Base-by-base conservation (phyloP, 2,113 vertebrate genomes). In the Festucalex cinctus region DNA sequence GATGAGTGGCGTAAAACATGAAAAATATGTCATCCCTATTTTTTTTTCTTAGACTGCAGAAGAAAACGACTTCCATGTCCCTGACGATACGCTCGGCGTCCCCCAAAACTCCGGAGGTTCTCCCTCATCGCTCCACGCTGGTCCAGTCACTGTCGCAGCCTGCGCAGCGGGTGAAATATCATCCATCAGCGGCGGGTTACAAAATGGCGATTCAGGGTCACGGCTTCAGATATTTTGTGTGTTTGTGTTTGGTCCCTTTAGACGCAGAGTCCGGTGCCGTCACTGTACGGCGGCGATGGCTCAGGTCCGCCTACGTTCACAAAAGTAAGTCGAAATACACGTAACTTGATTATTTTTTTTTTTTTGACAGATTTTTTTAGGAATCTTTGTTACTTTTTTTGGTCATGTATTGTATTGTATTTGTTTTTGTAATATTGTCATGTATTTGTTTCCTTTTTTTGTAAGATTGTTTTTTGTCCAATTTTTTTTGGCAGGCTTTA, bases 41-140 rank as follows among this genome's bases (percentile, higher is more conserved):
- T 28, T 28, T 74, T 63, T 70, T 17, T 49, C 68, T 57, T 80
- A 98, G 96, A 80, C 90, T 90, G 59, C 95, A 98, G 75, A 99
- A 96, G 91, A 99, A 98, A 92, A 95, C 90, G 2, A 94, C 94
- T 16, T 98, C 97, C 0, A 93, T 99, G 86, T 98, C 95, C 61
- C 86, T 99, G 78, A 98, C 96, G 5, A 98, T 98, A 84, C 95
- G 95, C 65, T 92, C 95, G 1, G 91, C 95, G 16, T 92, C 95
- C 24, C 95, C 95, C 17, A 96, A 95, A 86, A 91, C 91, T 67
- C 12, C 83, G 0, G 90, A 92, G 32, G 77, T 74, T 43, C 80
- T 76, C 6, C 92, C 95, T 63, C 92, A 92, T 64, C 95, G 94
- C 66, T 94, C 94, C 54, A 91, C 95, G 49, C 90, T 99, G 83